These are phyloP conservation scores for Aptenodytes forsteri DNA, from an alignment of 2,113 vertebrate genomes.

Conservation along the genomic window DNA sequence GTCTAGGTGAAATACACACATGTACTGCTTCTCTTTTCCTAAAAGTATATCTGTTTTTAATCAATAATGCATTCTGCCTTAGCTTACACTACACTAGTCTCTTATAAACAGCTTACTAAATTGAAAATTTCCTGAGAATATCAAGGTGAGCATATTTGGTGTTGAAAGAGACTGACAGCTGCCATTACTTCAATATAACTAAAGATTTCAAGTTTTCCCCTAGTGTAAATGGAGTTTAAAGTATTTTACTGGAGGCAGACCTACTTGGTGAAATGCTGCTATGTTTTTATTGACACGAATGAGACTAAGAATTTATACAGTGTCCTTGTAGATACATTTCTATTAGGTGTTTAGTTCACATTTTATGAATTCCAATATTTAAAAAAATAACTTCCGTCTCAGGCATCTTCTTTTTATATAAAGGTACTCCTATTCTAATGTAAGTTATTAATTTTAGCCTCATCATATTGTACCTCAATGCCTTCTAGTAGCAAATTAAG, in stretches of 20 bases:
- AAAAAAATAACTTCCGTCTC: not conserved
- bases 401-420: not conserved
- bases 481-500: not conserved
- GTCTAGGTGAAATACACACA: not conserved
- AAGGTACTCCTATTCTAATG: not conserved
- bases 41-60: not conserved
- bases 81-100: not conserved
- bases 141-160: not conserved
- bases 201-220: not conserved
- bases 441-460: not conserved
- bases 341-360: not conserved
- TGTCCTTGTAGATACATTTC: not conserved
- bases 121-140: not conserved
- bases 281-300: not conserved
- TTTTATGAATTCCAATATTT: not conserved
- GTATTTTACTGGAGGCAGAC: not conserved
- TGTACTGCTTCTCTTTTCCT: not conserved
- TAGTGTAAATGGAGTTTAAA: not conserved
- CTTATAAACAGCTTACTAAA: not conserved
- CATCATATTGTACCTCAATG: not conserved
- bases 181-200: not conserved
- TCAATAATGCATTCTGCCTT: not conserved
- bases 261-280: not conserved
- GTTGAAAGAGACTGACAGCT: not conserved
- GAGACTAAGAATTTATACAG: not conserved